Base-by-base conservation (phyloP, 64 coral and sea anemone genomes). In the Porites lutea region DNA sequence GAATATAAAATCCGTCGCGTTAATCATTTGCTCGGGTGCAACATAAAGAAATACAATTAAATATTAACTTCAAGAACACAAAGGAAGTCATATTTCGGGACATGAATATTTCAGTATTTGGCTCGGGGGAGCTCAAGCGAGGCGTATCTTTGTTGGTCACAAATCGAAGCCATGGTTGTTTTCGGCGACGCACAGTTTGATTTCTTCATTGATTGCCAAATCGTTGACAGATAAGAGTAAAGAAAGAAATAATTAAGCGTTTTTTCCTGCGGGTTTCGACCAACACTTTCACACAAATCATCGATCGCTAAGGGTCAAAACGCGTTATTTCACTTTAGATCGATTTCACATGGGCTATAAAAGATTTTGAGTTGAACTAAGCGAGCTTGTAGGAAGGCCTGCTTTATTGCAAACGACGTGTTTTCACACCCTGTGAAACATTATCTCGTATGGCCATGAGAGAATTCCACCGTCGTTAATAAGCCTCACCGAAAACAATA, bases 1-100 rank as follows among this genome's bases (percentile, higher is more conserved):
- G 87, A 88, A 97, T 97, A 89, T 93, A 90, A 93, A 93, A 91
- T 81, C 88, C 70, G 64, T 74, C 72, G 80, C 90, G 95, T 97
- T 97, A 97, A 97, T 97, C 60, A 97, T 97, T 96, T 94, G 95
- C 92, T 81, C 52, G 86, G 88, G 79, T 83, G 37, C 88, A 88
- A 72, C 82, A 91, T 94, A 94, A 87, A 89, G 93, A 86, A 94
- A 79, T 13, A 49, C 52, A 45, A 96, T 97, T 97, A 97, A 97
- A 97, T 97, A 97, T 97, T 97, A 97, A 97, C 95, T 93, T 97
- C 43, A 68, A 76, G 77, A 61, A 45, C 70, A 44, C 75, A 90
- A 88, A 71, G 78, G 79, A 94, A 94, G 76, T 90, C 51, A 74
- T 51, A 51, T 91, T 21, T 74, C 9, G 7, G 47, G 46, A 12